Conservation (phyloP, 2,797 vertebrate genomes). For the Caiman crocodilus region DNA sequence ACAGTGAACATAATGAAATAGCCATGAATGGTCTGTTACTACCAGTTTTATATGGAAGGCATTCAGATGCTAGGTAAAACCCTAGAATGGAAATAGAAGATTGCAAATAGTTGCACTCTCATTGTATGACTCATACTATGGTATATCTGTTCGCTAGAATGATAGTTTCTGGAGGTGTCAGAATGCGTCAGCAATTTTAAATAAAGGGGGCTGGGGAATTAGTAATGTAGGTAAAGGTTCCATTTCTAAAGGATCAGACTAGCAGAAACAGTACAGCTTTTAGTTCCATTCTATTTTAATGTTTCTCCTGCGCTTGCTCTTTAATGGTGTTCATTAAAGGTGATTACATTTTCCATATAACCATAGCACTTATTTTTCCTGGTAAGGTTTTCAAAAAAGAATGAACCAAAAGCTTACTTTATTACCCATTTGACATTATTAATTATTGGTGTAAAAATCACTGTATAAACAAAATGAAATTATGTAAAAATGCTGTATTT, state of each 20-base stretch:
- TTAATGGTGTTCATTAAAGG: neutral
- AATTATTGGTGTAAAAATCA: neutral
- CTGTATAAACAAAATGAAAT: neutral
- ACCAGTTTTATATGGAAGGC: neutral
- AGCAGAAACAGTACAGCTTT: neutral
- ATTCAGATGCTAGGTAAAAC: fast-evolving
- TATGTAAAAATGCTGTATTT: neutral
- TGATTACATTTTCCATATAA: no score
- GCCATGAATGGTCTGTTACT: neutral
- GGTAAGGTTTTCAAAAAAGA: neutral
- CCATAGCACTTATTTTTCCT: neutral
- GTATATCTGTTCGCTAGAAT: neutral
- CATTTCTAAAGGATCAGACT: neutral
- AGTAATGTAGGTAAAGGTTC: neutral
- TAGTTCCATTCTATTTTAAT: neutral
- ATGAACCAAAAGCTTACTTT: fast-evolving
- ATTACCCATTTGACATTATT: neutral
- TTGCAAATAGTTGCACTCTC: neutral
- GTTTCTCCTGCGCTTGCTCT: neutral
- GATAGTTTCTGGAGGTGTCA: neutral
- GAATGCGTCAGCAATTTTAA: neutral
- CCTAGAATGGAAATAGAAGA: neutral
- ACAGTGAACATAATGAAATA: neutral
- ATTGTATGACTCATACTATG: neutral
- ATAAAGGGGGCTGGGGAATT: no score